Evolutionary conservation across 1,140 invertebrate species (phyloP), one percentile per base, ranked within the genome.

Genomic region (Heliconius eleuchia): DNA sequence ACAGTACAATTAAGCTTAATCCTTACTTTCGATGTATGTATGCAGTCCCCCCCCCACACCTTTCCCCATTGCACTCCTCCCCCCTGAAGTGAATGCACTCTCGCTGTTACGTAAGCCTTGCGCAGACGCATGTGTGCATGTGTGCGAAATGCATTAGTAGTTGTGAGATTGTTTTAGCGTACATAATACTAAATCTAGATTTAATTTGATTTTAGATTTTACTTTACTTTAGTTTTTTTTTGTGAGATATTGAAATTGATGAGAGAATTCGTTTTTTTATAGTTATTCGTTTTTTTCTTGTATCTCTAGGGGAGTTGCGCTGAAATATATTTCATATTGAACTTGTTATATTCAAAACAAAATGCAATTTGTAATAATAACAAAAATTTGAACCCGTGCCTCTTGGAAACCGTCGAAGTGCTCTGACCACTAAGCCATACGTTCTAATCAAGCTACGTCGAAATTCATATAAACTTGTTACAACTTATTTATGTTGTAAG

Each of bases 31-130:
- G 19, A 70, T 72, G 81, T 80, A 79, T 80, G 81, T 72, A 79
- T 80, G 88, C 91, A 90, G 18, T 11, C 13, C 8, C 11, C 5
- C 23, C 9, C 23, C 60, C 60, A 30, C 60, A 13, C 23, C 27
- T 52, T 52, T 52, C 60, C n/a, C 60, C 60, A 30, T 30, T 27
- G 23, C 60, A 57, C 60, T n/a, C 57, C 57, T 23, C 23, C 72
- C 78, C 79, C 74, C 70, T 66, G 74, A 87, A 92, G 91, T 91
- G 88, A 92, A 91, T 91, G 91, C 91, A 91, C 91, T 91, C 89
- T 89, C 88, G 86, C 55, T 84, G 86, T 92, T 92, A 91, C 86
- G 88, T 91, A 91, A 92, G 86, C 23, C 3, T 84, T 79, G 79
- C 84, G 80, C 83, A 78, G 75, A 84, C 85, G 82, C 85, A 83